Evolutionary conservation across 2,113 vertebrate species (phyloP).

Genomic region (Neolamprologus brichardi): DNA sequence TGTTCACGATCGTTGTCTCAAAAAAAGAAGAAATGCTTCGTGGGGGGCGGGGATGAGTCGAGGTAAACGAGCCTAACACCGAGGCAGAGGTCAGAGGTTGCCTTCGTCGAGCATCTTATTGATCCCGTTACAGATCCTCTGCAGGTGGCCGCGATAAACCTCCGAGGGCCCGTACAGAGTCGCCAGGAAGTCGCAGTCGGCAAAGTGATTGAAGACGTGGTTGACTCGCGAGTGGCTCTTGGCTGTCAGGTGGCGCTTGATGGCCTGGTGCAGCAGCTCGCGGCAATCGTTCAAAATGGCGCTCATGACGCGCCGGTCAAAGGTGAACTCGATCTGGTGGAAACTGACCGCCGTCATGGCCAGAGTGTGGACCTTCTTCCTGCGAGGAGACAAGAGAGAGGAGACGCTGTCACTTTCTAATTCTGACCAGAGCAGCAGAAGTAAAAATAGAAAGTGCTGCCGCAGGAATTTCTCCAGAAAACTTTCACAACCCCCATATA

Average conservation of each 20-base stretch:
- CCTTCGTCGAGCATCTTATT: conserved; percentile 90
- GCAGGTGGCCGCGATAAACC: conserved; percentile 82
- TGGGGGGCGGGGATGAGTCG: neutral
- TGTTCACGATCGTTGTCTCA: conserved; percentile 13
- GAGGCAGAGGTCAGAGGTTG: conserved; percentile 74
- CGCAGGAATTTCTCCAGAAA: conserved; percentile 14
- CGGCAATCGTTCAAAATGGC: conserved; percentile 82
- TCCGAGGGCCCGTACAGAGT: conserved; percentile 81
- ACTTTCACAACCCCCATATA: conserved; percentile 4
- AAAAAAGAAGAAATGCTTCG: neutral
- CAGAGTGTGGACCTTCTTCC: conserved; percentile 84
- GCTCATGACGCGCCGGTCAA: conserved; percentile 89
- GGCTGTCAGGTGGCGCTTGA: conserved; percentile 85
- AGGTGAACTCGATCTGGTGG: conserved; percentile 96
- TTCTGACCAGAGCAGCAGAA: conserved; percentile 13
- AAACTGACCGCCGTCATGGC: conserved; percentile 94
- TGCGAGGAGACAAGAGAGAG: conserved; percentile 8
- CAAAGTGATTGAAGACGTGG: conserved; percentile 89
- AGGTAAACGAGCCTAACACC: neutral
- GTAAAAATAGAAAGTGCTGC: conserved; percentile 59
- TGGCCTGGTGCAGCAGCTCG: conserved; percentile 87
- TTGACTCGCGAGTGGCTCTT: conserved; percentile 91
- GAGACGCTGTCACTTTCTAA: conserved; percentile 30
- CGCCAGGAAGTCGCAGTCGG: conserved; percentile 88
- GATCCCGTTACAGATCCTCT: conserved; percentile 83